phyloP scores from a whole-genome alignment of 1,140 invertebrate genomes.

The Leptinotarsa lineolata region DNA sequence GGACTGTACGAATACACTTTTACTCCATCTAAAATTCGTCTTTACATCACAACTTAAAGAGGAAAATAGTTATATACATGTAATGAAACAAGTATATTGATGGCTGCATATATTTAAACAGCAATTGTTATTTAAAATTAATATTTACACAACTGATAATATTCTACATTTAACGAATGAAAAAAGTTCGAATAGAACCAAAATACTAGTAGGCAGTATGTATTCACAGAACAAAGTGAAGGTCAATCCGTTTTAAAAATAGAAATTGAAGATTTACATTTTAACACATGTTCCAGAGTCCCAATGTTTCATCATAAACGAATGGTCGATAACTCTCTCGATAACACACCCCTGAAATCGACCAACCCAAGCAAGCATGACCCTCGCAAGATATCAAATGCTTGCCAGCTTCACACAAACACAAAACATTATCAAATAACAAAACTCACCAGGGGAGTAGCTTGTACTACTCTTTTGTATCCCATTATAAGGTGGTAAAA shows the following conservation, averaged over 20 bases:
- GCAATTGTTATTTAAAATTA: too few species aligned
- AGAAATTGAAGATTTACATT: neutral
- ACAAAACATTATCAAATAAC: neutral
- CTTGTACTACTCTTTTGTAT: slow-evolving; percentile 36
- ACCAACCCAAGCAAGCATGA: slow-evolving; percentile 12
- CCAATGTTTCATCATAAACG: neutral
- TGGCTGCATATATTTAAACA: too few species aligned
- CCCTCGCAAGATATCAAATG: neutral
- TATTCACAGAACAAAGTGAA: neutral
- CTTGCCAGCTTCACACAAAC: neutral
- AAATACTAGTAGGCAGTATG: neutral
- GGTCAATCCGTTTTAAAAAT: slow-evolving; percentile 10
- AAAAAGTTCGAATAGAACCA: neutral
- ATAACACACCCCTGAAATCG: slow-evolving; percentile 6
- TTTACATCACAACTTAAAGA: too few species aligned
- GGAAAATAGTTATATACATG: too few species aligned
- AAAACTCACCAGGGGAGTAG: slow-evolving; percentile 36
- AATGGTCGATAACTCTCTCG: slow-evolving; percentile 14
- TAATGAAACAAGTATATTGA: too few species aligned
- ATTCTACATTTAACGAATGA: neutral
- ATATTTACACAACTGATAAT: neutral
- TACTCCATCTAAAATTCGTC: too few species aligned
- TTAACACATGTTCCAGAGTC: neutral
- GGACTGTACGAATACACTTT: too few species aligned
- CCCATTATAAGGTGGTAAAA: slow-evolving; percentile 27